A percentile compares a stretch with the other conserved stretches of the same genome.
phyloP scores from a whole-genome alignment of 2,888 invertebrate species.

The Lordiphosa fenestrarum region DNA sequence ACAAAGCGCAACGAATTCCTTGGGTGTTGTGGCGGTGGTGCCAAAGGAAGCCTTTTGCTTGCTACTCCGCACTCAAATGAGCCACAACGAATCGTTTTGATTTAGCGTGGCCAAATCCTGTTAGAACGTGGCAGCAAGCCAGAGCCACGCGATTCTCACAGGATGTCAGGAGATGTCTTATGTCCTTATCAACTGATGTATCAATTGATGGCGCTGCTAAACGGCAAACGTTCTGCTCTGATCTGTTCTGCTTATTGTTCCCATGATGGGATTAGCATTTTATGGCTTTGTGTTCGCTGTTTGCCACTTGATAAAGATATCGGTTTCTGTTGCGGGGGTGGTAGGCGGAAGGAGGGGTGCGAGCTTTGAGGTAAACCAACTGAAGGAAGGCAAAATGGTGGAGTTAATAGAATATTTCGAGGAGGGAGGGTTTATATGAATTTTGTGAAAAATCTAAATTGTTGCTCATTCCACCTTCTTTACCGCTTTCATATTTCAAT shows the following conservation, averaged over 20 bases:
- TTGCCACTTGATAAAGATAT: constrained; percentile 71
- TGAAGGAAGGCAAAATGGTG: too few species aligned
- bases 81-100: constrained; percentile 76
- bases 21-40: constrained; percentile 50
- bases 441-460: too few species aligned
- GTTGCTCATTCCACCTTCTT: too few species aligned
- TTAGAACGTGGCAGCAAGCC: constrained; percentile 60
- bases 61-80: constrained; percentile 72
- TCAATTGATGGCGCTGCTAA: constrained; percentile 67
- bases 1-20: constrained; percentile 79
- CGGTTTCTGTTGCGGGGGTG: not conserved
- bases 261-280: constrained; percentile 75
- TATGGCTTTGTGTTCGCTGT: constrained; percentile 64
- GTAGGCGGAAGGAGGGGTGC: not conserved
- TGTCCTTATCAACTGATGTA: constrained; percentile 63
- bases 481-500: too few species aligned
- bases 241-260: constrained; percentile 59
- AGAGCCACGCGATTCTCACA: constrained; percentile 63
- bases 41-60: constrained; percentile 43
- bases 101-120: constrained; percentile 77
- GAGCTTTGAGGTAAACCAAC: too few species aligned
- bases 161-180: constrained; percentile 42
- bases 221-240: constrained; percentile 37
- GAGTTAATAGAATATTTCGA: too few species aligned
- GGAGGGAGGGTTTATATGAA: too few species aligned